These are phyloP conservation scores for Aptenodytes patagonicus DNA, from an alignment of 2,113 vertebrate species.

Conservation along the genomic window DNA sequence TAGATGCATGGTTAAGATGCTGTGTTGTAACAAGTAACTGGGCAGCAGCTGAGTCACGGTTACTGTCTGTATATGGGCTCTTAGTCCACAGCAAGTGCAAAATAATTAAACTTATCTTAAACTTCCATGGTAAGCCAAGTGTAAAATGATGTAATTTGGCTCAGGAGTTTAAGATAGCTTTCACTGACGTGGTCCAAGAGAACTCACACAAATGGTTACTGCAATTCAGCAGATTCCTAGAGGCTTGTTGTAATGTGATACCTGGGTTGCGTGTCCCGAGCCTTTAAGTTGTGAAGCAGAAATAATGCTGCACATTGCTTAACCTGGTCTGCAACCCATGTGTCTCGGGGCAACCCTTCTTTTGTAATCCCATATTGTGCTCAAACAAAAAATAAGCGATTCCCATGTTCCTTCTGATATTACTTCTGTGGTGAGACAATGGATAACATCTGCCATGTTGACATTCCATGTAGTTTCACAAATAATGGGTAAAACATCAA, in stretches of 20 bases:
- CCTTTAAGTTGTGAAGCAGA: background rate
- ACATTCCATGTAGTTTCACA: background rate
- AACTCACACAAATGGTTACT: background rate
- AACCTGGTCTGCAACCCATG: background rate
- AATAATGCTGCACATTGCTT: background rate
- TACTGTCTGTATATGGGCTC: background rate
- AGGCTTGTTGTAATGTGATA: background rate
- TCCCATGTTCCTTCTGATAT: background rate
- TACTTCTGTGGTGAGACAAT: slow-evolving; percentile 13
- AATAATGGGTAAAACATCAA: slow-evolving; percentile 7
- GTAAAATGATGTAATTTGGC: background rate
- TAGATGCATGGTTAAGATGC: background rate
- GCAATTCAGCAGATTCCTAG: background rate
- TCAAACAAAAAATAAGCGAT: background rate
- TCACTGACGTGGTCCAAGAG: background rate
- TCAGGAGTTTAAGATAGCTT: background rate
- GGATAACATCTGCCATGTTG: slow-evolving; percentile 17
- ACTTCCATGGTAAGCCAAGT: background rate
- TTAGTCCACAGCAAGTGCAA: background rate
- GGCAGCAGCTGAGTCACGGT: background rate
- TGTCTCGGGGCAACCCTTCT: background rate
- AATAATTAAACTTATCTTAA: background rate
- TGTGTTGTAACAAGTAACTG: background rate
- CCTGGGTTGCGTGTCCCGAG: no score
- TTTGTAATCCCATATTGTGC: background rate